Evolutionary conservation across 2,888 invertebrate species (phyloP).

Genomic region (Pyrrhia umbra): DNA sequence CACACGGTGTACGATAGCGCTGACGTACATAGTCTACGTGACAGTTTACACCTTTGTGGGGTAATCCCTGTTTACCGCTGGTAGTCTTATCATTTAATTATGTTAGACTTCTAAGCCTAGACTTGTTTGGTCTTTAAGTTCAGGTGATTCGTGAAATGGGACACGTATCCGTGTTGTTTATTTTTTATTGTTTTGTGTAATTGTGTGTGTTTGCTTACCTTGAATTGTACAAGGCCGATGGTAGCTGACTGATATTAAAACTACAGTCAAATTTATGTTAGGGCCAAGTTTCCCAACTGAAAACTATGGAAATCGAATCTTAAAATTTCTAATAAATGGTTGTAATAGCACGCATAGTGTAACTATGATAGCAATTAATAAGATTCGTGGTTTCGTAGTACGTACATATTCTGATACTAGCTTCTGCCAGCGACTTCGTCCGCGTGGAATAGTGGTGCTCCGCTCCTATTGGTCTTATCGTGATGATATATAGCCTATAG

Average conservation of each 20-base stretch:
- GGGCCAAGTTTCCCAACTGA: background rate
- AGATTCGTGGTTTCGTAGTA: too few relatives aligned
- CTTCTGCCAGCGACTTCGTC: too few relatives aligned
- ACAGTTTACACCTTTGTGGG: conserved; percentile 62
- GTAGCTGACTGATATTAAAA: background rate
- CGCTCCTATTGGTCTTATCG: too few relatives aligned
- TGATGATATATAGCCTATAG: too few relatives aligned
- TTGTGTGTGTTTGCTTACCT: background rate
- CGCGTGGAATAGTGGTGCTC: too few relatives aligned
- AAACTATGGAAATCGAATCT: too few relatives aligned
- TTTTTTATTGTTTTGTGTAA: background rate
- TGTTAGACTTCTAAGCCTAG: conserved; percentile 41
- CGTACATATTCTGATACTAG: too few relatives aligned
- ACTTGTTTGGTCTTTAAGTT: conserved; percentile 22
- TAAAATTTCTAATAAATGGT: too few relatives aligned
- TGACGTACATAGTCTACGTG: conserved; percentile 60
- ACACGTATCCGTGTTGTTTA: conserved; percentile 21
- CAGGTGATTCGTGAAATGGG: conserved; percentile 8
- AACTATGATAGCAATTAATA: too few relatives aligned
- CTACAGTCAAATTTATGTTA: background rate
- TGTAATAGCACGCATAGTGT: too few relatives aligned
- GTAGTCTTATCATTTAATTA: conserved; percentile 53
- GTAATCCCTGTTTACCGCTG: conserved; percentile 45
- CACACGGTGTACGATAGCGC: conserved; percentile 58
- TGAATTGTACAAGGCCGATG: background rate